A percentile compares a stretch with the other conserved stretches of the same genome.
Conservation (phyloP, 2,113 vertebrate species). For the Ellobius talpinus region DNA sequence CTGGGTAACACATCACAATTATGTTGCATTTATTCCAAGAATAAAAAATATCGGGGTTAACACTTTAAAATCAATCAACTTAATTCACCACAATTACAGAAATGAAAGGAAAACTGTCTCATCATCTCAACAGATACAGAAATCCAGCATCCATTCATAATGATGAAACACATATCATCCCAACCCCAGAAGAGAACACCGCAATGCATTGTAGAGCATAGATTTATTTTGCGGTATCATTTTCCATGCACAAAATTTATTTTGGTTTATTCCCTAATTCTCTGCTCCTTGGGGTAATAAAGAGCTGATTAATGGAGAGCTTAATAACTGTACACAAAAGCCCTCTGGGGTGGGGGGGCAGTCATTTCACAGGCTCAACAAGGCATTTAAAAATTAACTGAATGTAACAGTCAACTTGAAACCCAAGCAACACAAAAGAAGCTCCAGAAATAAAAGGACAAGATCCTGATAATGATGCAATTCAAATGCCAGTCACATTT, state of each 20-base stretch:
- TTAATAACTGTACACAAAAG: conserved; percentile 59
- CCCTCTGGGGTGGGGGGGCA: neutral
- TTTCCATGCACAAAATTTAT: conserved; percentile 52
- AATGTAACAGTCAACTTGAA: conserved; percentile 45
- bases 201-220: neutral
- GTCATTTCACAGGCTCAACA: conserved; percentile 38
- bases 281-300: conserved; percentile 40
- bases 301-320: conserved; percentile 56
- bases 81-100: conserved; percentile 55
- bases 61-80: conserved; percentile 39
- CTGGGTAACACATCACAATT: neutral
- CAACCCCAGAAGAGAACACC: conserved; percentile 7
- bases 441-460: conserved; percentile 10
- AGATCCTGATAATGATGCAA: neutral
- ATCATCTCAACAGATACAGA: conserved; percentile 11
- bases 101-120: neutral
- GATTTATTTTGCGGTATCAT: conserved; percentile 57
- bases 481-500: conserved; percentile 6
- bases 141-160: conserved; percentile 18
- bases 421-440: neutral
- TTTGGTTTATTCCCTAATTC: conserved; percentile 53
- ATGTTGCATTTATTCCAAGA: conserved; percentile 25
- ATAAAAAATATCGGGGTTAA: conserved; percentile 21
- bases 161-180: conserved; percentile 3
- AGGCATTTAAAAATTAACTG: conserved; percentile 63